Conservation (phyloP, 2,888 invertebrate genomes). For the Deilephila elpenor region DNA sequence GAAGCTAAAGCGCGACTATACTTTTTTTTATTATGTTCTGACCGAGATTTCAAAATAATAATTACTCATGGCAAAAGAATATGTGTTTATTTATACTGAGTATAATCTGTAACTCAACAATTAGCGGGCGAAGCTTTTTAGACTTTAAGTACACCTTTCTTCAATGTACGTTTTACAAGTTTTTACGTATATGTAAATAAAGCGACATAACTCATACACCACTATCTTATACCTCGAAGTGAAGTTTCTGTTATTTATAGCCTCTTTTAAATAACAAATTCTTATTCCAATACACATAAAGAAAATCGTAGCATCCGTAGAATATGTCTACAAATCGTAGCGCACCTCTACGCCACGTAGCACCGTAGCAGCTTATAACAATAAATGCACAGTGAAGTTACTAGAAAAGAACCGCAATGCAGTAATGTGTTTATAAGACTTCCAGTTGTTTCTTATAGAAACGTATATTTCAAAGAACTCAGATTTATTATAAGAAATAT, state of each 20-base stretch:
- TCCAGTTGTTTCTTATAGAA: background rate
- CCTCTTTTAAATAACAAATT: background rate
- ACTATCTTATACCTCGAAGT: background rate
- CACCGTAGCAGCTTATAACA: slow-evolving; percentile 5
- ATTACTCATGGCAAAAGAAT: too few species aligned
- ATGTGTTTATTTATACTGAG: too few species aligned
- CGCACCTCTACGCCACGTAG: slow-evolving; percentile 11
- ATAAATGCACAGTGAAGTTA: slow-evolving; percentile 12
- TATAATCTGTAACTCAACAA: too few species aligned
- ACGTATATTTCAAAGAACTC: background rate
- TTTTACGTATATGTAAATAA: too few species aligned
- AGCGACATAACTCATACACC: too few species aligned
- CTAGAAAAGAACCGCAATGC: slow-evolving; percentile 9
- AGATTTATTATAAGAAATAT: background rate
- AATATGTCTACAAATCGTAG: slow-evolving; percentile 30
- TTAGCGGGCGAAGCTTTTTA: too few species aligned
- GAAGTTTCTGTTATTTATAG: background rate
- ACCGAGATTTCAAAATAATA: too few species aligned
- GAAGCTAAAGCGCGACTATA: too few species aligned
- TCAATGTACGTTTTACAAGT: too few species aligned
- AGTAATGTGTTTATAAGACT: slow-evolving; percentile 23
- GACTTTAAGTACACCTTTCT: too few species aligned
- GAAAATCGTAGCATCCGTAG: slow-evolving; percentile 25
- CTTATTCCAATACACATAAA: background rate
- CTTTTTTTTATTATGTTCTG: too few species aligned